Conservation (phyloP, 2,888 invertebrate species). For the Alloplasta piceator region DNA sequence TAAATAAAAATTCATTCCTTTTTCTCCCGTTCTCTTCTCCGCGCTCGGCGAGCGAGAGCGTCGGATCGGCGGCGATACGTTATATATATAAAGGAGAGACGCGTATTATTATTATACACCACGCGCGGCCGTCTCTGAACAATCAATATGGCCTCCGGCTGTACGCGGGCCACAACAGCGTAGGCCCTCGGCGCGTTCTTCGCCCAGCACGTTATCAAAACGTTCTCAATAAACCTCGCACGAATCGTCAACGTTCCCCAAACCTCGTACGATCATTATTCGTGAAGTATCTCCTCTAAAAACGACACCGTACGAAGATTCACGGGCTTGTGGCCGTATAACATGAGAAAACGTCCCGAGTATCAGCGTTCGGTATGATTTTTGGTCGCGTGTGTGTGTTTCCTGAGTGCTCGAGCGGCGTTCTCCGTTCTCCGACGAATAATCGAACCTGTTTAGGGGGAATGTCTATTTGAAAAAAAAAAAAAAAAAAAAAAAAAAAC, state of each 20-base stretch:
- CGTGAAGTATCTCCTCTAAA: no score
- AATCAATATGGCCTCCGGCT: constrained; percentile 75
- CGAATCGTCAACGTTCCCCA: no score
- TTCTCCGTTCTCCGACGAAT: no score
- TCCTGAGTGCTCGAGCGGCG: no score
- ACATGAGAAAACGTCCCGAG: no score
- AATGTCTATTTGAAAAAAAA: constrained; percentile 4
- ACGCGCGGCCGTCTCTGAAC: constrained; percentile 69
- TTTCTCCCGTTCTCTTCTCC: background rate
- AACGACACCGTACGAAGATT: no score
- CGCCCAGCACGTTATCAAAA: constrained; percentile 1
- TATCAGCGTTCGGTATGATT: no score
- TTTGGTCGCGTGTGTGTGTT: no score
- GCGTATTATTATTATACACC: background rate
- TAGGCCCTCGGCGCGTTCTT: constrained; percentile 55
- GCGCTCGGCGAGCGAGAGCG: background rate
- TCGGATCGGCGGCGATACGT: constrained; percentile 60
- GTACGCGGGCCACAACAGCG: constrained; percentile 67
- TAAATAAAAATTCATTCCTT: constrained; percentile 8
- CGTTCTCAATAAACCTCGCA: background rate
- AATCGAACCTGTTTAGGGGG: no score
- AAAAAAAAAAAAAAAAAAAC: constrained; percentile 16
- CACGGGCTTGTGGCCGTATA: no score
- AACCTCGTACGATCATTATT: no score
- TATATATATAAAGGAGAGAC: background rate